A percentile compares a stretch with the other conserved stretches of the same genome.
Conservation (phyloP, 2,113 vertebrate species). For the Panthera uncia region DNA sequence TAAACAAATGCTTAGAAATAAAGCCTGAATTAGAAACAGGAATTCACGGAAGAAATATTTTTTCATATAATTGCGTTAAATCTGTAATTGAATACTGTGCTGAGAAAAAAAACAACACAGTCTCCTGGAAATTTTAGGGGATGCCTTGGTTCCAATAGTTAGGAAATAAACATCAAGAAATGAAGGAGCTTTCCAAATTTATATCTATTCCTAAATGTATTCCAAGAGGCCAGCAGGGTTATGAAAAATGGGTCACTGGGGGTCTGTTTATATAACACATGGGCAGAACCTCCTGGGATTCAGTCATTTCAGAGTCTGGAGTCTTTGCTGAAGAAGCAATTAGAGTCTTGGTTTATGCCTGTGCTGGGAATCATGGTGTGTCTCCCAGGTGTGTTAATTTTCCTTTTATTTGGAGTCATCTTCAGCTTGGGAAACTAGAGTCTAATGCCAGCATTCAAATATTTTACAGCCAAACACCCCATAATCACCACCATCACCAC, state of each 20-base stretch:
- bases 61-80: not conserved
- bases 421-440: not conserved
- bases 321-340: not conserved
- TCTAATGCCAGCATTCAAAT: not conserved
- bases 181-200: not conserved
- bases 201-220: not conserved
- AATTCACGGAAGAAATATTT: not conserved
- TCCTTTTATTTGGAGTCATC: not conserved
- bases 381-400: not conserved
- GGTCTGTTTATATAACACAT: not conserved
- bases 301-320: not conserved
- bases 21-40: not conserved
- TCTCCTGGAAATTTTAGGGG: not conserved
- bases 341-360: not conserved
- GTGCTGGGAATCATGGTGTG: not conserved
- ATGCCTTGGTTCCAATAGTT: not conserved
- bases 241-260: not conserved
- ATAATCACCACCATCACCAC: accelerated
- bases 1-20: not conserved
- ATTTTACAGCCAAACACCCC: not conserved
- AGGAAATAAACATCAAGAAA: not conserved
- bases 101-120: not conserved
- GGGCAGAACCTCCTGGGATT: not conserved
- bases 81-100: not conserved
- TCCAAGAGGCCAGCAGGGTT: not conserved